A percentile compares a stretch with the other conserved stretches of the same genome.
Evolutionary conservation across 2,797 vertebrate species (phyloP).

Genomic region (Siniperca undulata): DNA sequence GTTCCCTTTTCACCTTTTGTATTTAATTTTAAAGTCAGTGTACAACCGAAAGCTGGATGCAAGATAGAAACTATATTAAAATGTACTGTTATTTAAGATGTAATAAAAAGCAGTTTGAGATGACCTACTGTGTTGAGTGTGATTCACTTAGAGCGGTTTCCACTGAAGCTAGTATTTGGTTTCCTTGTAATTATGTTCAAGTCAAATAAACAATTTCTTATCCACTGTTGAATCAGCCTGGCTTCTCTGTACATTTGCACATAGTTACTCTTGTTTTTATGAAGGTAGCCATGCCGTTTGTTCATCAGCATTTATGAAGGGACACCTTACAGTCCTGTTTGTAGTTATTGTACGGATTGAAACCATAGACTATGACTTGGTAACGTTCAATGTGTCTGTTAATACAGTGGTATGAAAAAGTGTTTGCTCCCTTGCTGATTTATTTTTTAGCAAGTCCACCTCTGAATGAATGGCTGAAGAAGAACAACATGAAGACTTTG

Average conservation of each 20-base stretch:
- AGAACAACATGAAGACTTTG: too few species aligned
- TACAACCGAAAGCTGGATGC: slow-evolving; percentile 99
- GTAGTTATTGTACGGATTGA: background rate
- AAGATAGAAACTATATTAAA: slow-evolving; percentile 99
- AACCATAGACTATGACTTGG: background rate
- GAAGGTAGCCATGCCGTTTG: background rate
- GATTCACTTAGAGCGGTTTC: slow-evolving; percentile 78
- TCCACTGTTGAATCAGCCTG: slow-evolving; percentile 73
- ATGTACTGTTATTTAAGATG: slow-evolving; percentile 99
- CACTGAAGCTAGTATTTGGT: slow-evolving; percentile 79
- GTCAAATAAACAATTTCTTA: slow-evolving; percentile 84
- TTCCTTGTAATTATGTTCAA: slow-evolving; percentile 83
- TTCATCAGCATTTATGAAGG: background rate
- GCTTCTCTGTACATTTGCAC: slow-evolving; percentile 55
- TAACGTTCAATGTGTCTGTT: background rate
- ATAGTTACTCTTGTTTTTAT: background rate
- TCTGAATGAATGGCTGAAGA: too few species aligned
- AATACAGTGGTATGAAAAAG: too few species aligned
- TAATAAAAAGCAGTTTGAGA: slow-evolving; percentile 99
- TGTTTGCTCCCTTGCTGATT: too few species aligned
- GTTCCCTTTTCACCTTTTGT: slow-evolving; percentile 97
- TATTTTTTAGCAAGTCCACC: too few species aligned
- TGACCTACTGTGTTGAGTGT: slow-evolving; percentile 86
- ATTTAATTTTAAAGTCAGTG: slow-evolving; percentile 99
- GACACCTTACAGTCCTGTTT: background rate